These are phyloP conservation scores for Callocephalon fimbriatum DNA, from an alignment of 2,113 vertebrate genomes.

Conservation along the genomic window DNA sequence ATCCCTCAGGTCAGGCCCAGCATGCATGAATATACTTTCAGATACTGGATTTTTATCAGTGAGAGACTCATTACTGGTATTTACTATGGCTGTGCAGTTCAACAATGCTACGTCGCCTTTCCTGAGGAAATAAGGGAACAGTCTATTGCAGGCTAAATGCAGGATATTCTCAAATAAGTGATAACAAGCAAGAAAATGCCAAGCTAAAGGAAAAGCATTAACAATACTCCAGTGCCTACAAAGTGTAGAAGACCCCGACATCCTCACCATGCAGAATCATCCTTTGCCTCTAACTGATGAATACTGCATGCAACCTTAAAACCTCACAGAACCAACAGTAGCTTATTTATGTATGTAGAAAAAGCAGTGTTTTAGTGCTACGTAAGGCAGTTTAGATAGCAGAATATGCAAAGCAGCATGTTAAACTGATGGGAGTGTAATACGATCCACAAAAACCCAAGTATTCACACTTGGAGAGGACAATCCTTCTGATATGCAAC, in stretches of 20 bases:
- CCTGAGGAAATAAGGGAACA: constrained; percentile 73
- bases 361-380: background rate
- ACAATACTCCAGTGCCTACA: background rate
- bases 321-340: background rate
- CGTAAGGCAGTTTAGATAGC: background rate
- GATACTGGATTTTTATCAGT: constrained; percentile 94
- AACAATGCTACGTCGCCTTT: constrained; percentile 89
- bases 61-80: constrained; percentile 94
- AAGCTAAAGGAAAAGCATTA: background rate
- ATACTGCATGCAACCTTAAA: background rate
- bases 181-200: background rate
- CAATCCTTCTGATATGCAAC: background rate
- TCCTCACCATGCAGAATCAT: background rate
- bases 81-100: constrained; percentile 94
- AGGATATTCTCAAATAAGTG: background rate
- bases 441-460: fast-evolving
- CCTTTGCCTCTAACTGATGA: background rate
- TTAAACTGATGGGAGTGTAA: background rate
- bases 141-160: background rate
- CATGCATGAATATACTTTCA: constrained; percentile 89
- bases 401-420: background rate
- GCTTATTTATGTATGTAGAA: background rate
- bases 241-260: fast-evolving
- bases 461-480: background rate
- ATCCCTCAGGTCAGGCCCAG: constrained; percentile 90